phyloP scores from a whole-genome alignment of 2,113 vertebrate species.

The Gopherus evgoodei region DNA sequence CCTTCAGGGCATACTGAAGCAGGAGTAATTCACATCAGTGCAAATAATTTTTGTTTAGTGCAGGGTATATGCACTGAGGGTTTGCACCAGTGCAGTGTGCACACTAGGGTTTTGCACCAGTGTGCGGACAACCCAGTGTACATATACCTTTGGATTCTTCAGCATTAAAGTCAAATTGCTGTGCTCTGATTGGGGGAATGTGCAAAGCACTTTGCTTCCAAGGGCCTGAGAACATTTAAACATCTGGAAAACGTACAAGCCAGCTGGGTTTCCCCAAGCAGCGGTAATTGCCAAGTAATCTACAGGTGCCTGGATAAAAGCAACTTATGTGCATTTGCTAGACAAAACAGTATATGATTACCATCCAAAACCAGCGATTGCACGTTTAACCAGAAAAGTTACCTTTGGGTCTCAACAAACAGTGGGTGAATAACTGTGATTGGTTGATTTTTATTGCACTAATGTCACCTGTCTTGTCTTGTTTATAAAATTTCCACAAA shows the following conservation, averaged over 20 bases:
- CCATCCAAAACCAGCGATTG: accelerated
- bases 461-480: not conserved
- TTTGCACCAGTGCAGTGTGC: not conserved
- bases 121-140: accelerated
- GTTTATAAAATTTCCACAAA: not conserved
- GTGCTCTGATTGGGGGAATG: accelerated
- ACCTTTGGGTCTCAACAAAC: not conserved
- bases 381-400: not conserved
- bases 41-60: not conserved
- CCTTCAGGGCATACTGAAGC: accelerated
- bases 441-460: conserved; percentile 3
- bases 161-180: accelerated
- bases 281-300: not conserved
- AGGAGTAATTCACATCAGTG: accelerated
- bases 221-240: accelerated
- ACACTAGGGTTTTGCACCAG: accelerated
- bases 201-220: accelerated
- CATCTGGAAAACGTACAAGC: not conserved
- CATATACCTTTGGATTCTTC: not conserved
- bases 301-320: not conserved
- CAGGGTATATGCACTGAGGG: accelerated
- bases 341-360: not conserved
- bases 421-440: conserved; percentile 26
- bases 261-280: not conserved
- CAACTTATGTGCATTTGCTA: not conserved